Conservation (phyloP, 2,797 vertebrate genomes). For the Parauchenoglanis punctatus region DNA sequence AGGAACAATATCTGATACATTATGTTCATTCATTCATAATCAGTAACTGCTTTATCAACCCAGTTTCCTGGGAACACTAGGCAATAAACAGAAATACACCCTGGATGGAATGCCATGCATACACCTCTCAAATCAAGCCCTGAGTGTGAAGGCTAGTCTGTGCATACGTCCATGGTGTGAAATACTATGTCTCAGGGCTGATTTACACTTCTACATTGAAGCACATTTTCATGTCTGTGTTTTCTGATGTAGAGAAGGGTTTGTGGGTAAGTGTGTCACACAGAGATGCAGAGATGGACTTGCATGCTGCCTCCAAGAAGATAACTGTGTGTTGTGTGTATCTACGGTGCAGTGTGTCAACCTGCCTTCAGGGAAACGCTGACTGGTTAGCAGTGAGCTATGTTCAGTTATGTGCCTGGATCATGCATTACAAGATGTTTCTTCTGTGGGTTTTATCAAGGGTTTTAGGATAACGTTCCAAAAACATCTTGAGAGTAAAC, state of each 20-base stretch:
- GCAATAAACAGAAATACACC: not conserved
- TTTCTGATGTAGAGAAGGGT: not conserved
- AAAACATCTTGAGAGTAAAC: not conserved
- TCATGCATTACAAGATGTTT: not conserved
- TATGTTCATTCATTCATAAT: no score
- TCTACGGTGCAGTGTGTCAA: not conserved
- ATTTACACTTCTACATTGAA: not conserved
- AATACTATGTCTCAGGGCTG: not conserved
- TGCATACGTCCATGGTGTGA: not conserved
- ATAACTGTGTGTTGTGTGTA: not conserved
- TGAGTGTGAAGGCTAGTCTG: not conserved
- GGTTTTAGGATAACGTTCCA: not conserved
- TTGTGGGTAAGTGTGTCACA: not conserved
- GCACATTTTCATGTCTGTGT: not conserved
- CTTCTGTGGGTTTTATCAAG: not conserved
- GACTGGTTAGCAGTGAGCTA: not conserved
- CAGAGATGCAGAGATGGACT: not conserved
- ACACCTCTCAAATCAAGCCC: not conserved
- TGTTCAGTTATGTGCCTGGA: not conserved
- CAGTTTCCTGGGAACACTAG: not conserved
- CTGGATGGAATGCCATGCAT: no score
- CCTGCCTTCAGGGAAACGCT: not conserved
- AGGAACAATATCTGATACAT: no score
- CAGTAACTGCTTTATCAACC: no score
- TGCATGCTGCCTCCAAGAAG: not conserved